A percentile compares a stretch with the other conserved stretches of the same genome.
Evolutionary conservation across 2,113 vertebrate genomes (phyloP).

Genomic region (Scytalopus superciliaris): DNA sequence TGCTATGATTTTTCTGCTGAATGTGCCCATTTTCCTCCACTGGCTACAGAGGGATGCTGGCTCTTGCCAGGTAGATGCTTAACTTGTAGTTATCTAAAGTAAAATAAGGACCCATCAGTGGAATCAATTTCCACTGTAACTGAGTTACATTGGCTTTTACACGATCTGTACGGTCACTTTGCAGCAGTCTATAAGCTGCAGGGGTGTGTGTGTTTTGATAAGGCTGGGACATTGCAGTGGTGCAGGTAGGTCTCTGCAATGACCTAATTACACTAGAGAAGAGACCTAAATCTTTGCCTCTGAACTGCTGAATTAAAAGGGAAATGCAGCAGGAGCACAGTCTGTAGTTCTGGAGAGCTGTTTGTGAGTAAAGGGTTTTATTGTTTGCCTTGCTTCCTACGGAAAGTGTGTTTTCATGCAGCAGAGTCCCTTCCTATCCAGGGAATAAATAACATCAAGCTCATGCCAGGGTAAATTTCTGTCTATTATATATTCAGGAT

Average conservation of each 20-base stretch:
- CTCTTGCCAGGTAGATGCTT: neutral
- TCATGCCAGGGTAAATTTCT: neutral
- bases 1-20: neutral
- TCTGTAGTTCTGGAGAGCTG: neutral
- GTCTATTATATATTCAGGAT: neutral
- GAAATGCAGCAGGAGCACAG: neutral
- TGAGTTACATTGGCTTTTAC: neutral
- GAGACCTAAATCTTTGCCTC: constrained; percentile 7
- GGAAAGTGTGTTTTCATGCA: neutral
- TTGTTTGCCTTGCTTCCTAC: neutral
- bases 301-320: neutral
- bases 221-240: neutral
- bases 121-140: neutral
- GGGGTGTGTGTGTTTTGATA: neutral
- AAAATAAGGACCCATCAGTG: neutral
- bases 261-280: neutral
- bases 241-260: neutral
- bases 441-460: neutral
- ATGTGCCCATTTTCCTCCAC: neutral
- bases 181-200: neutral
- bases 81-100: neutral
- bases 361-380: neutral
- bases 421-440: neutral
- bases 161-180: neutral
- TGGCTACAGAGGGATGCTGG: neutral